Evolutionary conservation across 2,113 vertebrate species (phyloP).

Genomic region (Etheostoma cragini): DNA sequence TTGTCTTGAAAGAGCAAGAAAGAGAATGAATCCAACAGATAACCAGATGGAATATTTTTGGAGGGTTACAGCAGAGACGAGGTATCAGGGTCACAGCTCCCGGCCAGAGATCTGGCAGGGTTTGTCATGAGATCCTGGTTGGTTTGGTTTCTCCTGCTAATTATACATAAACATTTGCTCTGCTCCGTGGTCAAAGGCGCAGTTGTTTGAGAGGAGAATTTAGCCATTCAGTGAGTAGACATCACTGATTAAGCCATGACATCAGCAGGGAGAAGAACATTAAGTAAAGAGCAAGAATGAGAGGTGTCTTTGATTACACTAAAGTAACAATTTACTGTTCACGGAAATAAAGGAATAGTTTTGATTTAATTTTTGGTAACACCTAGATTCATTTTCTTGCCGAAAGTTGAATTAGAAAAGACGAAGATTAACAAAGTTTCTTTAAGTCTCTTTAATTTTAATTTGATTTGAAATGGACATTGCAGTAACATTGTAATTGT

Average conservation of each 20-base stretch:
- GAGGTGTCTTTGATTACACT: not conserved
- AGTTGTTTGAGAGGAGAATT: conserved; percentile 44
- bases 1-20: not conserved
- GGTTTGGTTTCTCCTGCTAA: conserved; percentile 32
- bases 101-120: conserved; percentile 12
- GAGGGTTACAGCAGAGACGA: not conserved
- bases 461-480: too few species aligned
- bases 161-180: conserved; percentile 49
- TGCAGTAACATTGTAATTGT: too few species aligned
- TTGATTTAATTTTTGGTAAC: not conserved
- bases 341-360: not conserved
- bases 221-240: conserved; percentile 30
- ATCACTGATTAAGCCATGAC: conserved; percentile 11
- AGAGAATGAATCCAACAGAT: not conserved
- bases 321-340: not conserved
- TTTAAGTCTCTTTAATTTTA: too few species aligned
- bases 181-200: conserved; percentile 38
- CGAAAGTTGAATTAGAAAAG: not conserved
- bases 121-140: conserved; percentile 51
- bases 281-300: not conserved
- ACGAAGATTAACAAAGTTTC: too few species aligned
- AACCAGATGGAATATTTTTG: not conserved
- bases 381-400: not conserved
- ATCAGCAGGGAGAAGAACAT: not conserved
- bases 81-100: conserved; percentile 20